Evolutionary conservation across 2,797 vertebrate species (phyloP), one percentile per base, ranked within the genome.

Genomic region (Streptopelia turtur): DNA sequence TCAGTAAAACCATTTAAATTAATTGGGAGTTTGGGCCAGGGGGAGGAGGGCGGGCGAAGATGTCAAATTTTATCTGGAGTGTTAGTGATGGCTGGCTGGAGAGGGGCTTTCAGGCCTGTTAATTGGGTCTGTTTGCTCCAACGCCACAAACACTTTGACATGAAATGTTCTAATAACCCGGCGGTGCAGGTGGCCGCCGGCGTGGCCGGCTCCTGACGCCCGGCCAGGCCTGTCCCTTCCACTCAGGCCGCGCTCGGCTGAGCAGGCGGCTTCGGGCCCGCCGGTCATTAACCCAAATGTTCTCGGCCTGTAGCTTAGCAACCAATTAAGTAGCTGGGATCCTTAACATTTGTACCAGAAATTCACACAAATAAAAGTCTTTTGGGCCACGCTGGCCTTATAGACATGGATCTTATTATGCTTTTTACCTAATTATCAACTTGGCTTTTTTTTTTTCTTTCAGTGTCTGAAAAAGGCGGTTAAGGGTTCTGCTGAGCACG

Each of bases 71-170:
- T 97, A 98, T 97, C 97, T 57, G 64, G 97, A 98, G 98, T 98
- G 98, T 98, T 98, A 98, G 98, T 98, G 98, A 98, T 97, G 98
- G 98, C 98, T 98, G 98, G 98, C 97, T 98, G 98, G 97, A 98
- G 97, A 97, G 97, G 97, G 97, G 97, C 98, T 97, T 97, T 97
- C 85, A 30, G 95, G 97, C 97, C 97, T 91, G 98, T 97, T 99
- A 99, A 99, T 98, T 99, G 98, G 98, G 98, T 95, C 98, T 96
- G 97, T 98, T 97, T 97, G 98, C 98, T 97, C 97, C 98, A 98
- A 98, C 94, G 95, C 98, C 96, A 89, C 92, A 72, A 95, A 79
- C 82, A 97, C 98, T 98, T 97, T 97, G 98, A 98, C 97, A 96
- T 96, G 97, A 98, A 97, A 96, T 95, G 97, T 98, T 97, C 98